A percentile compares a stretch with the other conserved stretches of the same genome.
phyloP scores from a whole-genome alignment of 92 coral and sea anemone genomes.

The Pocillopora meandrina region DNA sequence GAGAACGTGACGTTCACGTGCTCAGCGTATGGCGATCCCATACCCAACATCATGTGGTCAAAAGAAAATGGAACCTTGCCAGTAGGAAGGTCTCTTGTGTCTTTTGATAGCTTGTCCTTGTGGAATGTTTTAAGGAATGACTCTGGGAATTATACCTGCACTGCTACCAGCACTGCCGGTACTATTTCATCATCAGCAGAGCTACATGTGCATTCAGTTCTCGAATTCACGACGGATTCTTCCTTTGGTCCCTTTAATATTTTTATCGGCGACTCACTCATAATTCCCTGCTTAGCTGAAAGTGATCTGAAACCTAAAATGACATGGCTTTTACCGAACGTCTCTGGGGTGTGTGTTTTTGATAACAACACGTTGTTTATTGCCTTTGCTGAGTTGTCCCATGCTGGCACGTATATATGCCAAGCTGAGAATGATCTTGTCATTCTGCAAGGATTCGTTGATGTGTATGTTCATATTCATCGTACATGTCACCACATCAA shows the following conservation, averaged over 20 bases:
- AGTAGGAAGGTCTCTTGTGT: neutral
- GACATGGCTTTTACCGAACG: neutral
- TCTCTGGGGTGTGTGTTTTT: neutral
- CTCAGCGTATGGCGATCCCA: conserved; percentile 6
- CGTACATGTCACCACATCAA: conserved; percentile 13
- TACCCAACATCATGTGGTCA: conserved; percentile 19
- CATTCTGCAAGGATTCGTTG: neutral
- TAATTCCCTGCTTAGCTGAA: conserved; percentile 7
- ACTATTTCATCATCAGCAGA: neutral
- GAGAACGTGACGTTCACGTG: conserved; percentile 25
- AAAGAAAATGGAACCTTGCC: conserved; percentile 9
- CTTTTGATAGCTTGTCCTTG: neutral
- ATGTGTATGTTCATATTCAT: neutral
- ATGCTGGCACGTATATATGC: conserved; percentile 5
- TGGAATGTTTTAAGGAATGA: neutral
- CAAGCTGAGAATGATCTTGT: neutral
- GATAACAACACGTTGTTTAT: neutral
- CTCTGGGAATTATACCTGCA: conserved; percentile 27
- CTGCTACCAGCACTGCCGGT: neutral
- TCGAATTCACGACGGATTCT: neutral
- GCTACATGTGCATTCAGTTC: conserved; percentile 3
- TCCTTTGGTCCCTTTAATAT: neutral
- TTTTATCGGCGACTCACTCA: conserved; percentile 16
- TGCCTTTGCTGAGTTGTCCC: conserved; percentile 6
- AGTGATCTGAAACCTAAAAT: conserved; percentile 2